phyloP scores from a whole-genome alignment of 2,797 vertebrate genomes.

The Bovichtus diacanthus region DNA sequence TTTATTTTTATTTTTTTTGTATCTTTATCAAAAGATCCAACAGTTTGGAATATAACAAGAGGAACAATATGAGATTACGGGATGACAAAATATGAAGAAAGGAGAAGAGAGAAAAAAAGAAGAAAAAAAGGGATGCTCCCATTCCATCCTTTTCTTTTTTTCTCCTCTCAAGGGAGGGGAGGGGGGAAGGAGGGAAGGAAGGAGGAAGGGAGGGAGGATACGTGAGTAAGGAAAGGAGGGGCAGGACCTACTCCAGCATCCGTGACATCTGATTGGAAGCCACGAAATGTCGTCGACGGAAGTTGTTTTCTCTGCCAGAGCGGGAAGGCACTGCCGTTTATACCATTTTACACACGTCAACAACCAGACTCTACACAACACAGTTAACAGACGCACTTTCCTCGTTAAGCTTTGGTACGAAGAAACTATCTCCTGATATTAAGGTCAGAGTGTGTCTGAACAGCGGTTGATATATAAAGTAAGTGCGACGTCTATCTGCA shows the following conservation, averaged over 20 bases:
- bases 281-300: constrained; percentile 48
- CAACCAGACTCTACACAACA: neutral
- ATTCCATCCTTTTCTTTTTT: too few relatives aligned
- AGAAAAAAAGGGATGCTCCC: neutral
- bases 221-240: neutral
- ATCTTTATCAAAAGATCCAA: neutral
- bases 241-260: neutral
- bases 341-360: constrained; percentile 3
- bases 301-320: constrained; percentile 39
- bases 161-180: too few relatives aligned
- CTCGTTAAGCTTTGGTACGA: rapidly evolving
- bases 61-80: neutral
- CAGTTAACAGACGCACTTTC: neutral
- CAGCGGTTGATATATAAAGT: neutral
- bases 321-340: constrained; percentile 46
- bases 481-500: neutral
- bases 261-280: constrained; percentile 55
- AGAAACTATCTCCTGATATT: neutral
- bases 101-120: neutral
- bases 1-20: neutral
- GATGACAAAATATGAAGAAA: rapidly evolving
- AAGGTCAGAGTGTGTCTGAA: neutral
- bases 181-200: neutral
- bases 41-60: neutral
- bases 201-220: neutral